Evolutionary conservation across 2,797 vertebrate genomes (phyloP).

Genomic region (Sebastes steindachneri): DNA sequence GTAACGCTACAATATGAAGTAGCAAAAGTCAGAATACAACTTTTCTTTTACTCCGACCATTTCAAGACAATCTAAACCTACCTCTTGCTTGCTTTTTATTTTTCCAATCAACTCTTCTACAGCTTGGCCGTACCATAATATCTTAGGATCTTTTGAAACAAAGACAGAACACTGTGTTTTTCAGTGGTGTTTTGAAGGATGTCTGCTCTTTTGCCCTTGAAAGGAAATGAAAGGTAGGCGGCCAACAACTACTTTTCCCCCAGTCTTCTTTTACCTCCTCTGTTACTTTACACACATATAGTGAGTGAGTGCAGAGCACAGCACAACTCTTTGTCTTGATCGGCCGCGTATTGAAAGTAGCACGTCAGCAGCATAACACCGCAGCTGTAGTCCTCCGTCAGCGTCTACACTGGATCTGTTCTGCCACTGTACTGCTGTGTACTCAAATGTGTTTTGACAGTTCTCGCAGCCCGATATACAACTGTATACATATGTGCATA

Average conservation of each 20-base stretch:
- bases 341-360: neutral
- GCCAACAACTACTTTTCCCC: constrained; percentile 11
- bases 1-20: neutral
- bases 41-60: neutral
- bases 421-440: neutral
- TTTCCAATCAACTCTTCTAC: neutral
- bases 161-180: constrained; percentile 12
- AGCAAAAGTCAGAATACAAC: neutral
- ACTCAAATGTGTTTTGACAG: neutral
- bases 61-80: neutral
- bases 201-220: constrained; percentile 47
- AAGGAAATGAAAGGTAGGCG: constrained; percentile 53
- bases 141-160: constrained; percentile 4
- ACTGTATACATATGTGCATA: neutral
- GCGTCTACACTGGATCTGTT: neutral
- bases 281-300: neutral
- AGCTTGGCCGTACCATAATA: neutral
- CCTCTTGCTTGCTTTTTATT: neutral
- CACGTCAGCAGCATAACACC: neutral
- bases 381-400: constrained; percentile 14
- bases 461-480: neutral
- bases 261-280: neutral
- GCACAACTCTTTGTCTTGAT: constrained; percentile 8
- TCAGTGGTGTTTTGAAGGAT: constrained; percentile 30
- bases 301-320: neutral